Evolutionary conservation across 2,888 invertebrate genomes (phyloP).

Genomic region (Eugnorisma glareosa): DNA sequence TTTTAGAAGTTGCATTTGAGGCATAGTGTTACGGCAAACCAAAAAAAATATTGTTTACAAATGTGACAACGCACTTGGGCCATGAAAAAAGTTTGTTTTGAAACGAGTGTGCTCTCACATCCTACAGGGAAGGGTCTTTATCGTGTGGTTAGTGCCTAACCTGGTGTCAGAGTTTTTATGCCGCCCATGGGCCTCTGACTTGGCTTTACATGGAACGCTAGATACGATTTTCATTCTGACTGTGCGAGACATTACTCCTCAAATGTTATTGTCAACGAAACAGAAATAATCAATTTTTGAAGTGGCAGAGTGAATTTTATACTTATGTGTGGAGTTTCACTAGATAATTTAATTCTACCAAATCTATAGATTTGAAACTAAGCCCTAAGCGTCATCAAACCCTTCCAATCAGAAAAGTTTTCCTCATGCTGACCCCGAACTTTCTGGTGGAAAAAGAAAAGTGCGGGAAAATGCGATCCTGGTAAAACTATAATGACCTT

Average conservation of each 20-base stretch:
- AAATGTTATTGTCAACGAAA: too few species aligned
- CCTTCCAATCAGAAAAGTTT: not conserved
- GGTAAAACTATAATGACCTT: not conserved
- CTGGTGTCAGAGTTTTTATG: too few species aligned
- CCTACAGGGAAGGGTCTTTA: not conserved
- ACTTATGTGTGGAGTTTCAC: not conserved
- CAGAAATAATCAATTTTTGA: not conserved
- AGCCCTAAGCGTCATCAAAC: not conserved
- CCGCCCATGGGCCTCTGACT: too few species aligned
- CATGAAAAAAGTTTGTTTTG: not conserved
- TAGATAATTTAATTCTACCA: not conserved
- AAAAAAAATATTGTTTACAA: not conserved
- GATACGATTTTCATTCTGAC: not conserved
- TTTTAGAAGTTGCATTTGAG: not conserved
- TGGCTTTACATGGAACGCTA: not conserved
- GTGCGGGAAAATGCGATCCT: not conserved
- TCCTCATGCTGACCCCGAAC: not conserved
- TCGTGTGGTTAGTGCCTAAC: not conserved
- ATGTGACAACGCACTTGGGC: not conserved
- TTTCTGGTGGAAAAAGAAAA: not conserved
- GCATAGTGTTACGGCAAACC: not conserved
- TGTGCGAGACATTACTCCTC: too few species aligned
- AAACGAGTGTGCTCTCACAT: not conserved
- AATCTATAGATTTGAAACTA: not conserved
- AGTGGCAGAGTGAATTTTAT: not conserved